These are phyloP conservation scores for Cryptotis parvus DNA, from an alignment of 2,113 vertebrate genomes.

Conservation along the genomic window DNA sequence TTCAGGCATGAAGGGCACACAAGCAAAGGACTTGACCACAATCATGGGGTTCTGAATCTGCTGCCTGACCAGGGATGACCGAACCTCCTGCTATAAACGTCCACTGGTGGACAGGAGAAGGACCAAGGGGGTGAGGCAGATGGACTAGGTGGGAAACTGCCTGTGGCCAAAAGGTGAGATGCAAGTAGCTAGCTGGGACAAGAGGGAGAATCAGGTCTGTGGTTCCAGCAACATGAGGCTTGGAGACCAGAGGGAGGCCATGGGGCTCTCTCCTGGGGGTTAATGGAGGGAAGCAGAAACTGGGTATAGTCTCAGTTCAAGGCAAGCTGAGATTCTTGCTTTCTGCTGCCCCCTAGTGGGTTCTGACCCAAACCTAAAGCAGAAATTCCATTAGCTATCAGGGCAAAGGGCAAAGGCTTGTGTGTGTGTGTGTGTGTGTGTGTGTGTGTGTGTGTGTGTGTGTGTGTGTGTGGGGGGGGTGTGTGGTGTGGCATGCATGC, in stretches of 20 bases:
- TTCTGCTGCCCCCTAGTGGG: conserved; percentile 34
- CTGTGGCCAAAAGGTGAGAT: not conserved
- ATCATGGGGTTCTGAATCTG: not conserved
- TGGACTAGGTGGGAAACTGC: not conserved
- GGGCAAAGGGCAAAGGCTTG: no score
- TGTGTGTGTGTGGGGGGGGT: not conserved
- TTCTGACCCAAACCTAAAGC: not conserved
- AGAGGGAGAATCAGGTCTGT: not conserved
- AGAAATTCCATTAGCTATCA: conserved; percentile 21
- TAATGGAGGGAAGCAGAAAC: not conserved
- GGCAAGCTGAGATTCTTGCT: not conserved
- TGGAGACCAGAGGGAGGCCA: not conserved
- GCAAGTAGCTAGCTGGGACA: not conserved
- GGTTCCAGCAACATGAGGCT: not conserved
- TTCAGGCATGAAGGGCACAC: not conserved
- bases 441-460: not conserved
- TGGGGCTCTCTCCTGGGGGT: not conserved
- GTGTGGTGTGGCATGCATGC: not conserved
- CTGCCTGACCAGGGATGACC: not conserved
- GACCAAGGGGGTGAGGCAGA: not conserved
- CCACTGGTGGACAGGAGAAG: not conserved
- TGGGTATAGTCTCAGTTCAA: not conserved
- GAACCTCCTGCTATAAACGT: no score
- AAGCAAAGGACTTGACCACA: not conserved
- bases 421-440: not conserved